These are phyloP conservation scores for Sakesphorus luctuosus DNA, from an alignment of 2,113 vertebrate genomes.

Conservation along the genomic window DNA sequence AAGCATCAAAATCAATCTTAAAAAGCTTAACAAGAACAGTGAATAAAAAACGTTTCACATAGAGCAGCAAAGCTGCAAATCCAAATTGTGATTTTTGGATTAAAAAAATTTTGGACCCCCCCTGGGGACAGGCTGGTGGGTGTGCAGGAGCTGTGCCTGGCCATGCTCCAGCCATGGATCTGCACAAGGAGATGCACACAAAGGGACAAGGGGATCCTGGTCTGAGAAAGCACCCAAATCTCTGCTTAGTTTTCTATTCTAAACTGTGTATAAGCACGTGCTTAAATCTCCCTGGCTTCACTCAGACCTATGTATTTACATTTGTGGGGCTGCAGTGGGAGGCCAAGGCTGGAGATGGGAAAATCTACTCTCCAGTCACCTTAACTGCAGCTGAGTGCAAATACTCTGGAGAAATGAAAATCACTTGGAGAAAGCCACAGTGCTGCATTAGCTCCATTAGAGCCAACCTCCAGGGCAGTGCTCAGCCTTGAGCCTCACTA, in stretches of 20 bases:
- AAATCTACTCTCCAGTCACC: not conserved
- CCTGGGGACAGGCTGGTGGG: not conserved
- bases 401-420: not conserved
- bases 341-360: not conserved
- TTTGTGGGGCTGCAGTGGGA: not conserved
- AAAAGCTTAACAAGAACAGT: not conserved
- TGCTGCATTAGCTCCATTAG: not conserved
- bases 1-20: not conserved
- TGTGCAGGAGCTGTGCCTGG: not conserved
- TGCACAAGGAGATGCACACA: not conserved
- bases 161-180: not conserved
- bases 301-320: not conserved
- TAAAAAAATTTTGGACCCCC: not conserved
- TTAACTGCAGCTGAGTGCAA: not conserved
- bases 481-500: not conserved
- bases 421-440: not conserved
- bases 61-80: not conserved
- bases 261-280: not conserved
- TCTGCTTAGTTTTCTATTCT: not conserved
- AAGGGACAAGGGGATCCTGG: not conserved
- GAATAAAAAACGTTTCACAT: not conserved
- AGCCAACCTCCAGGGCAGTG: not conserved
- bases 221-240: not conserved
- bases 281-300: not conserved
- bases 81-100: not conserved